Base-by-base conservation (phyloP, 1,140 invertebrate genomes). In the Drosophila athabasca region DNA sequence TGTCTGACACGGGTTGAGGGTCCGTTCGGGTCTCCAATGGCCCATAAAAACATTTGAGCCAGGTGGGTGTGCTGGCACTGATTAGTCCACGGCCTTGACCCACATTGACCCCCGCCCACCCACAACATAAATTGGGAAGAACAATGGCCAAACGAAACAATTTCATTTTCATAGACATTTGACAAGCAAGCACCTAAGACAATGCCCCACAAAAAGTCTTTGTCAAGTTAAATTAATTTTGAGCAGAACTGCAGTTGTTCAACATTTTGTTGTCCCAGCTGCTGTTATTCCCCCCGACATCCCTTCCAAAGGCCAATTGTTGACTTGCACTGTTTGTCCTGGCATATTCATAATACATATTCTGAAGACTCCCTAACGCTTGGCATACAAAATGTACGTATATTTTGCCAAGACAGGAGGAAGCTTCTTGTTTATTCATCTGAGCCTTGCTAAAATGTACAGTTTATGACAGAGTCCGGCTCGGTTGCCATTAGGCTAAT, bases 71-170 rank as follows among this genome's bases (percentile, higher is more conserved):
- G 26, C 39, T 8, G 31, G 46, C 74, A 51, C 72, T 79, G 80
- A 84, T 84, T 84, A 84, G 35, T 54, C 50, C 41, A 57, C 74
- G 82, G 64, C 82, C 83, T 87, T 87, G 82, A 87, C 82, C 82
- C 75, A 88, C 70, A 67, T 87, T 66, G n/a, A n/a, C 22, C 51
- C 1, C 26, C 24, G n/a, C 24, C n/a, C 22, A 31, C 31, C 19
- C 53, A 41, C 11, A 50, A 13, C 39, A 68, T 45, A 61, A 55
- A 35, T 11, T 35, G 31, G 3, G 3, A 59, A 58, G 48, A n/a
- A 80, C 49, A n/a, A 57, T 49, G 11, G 13, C 19, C 17, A 26
- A 19, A 43, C 31, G 31, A 62, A 58, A 59, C 71, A 75, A 67
- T 49, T 65, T 31, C 51, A 39, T 69, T 70, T 69, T 43, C 65